phyloP scores from a whole-genome alignment of 2,888 invertebrate genomes.

The Drepana falcataria region DNA sequence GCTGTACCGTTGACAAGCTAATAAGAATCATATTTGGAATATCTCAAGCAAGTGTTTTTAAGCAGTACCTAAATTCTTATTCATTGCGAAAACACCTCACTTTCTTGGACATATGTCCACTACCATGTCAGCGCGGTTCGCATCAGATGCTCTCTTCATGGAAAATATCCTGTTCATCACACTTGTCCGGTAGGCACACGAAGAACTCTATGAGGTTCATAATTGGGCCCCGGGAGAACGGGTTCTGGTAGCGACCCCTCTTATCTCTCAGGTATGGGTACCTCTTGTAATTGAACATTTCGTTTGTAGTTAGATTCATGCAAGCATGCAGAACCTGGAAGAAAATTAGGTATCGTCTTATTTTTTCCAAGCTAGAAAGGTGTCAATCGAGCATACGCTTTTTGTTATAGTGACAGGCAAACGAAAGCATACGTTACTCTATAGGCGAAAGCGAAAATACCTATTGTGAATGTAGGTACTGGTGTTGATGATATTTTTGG shows the following conservation, averaged over 20 bases:
- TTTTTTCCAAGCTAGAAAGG: no score
- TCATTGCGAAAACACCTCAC: constrained; percentile 19
- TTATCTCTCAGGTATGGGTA: constrained; percentile 94
- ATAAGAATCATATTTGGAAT: background rate
- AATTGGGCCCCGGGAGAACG: constrained; percentile 92
- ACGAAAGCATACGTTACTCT: background rate
- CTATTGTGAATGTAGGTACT: no score
- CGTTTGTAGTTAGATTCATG: constrained; percentile 96
- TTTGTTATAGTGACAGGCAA: background rate
- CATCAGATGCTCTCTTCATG: constrained; percentile 81
- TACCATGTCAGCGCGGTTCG: constrained; percentile 25
- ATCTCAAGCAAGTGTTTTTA: background rate
- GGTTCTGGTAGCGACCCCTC: constrained; percentile 92
- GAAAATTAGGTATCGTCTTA: constrained; percentile 11
- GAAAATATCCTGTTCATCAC: constrained; percentile 85
- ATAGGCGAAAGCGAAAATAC: no score
- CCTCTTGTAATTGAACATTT: constrained; percentile 95
- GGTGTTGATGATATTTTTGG: no score
- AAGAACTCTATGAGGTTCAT: constrained; percentile 94
- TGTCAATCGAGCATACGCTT: background rate
- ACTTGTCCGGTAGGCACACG: constrained; percentile 89
- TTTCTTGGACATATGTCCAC: constrained; percentile 13
- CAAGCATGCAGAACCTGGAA: constrained; percentile 92
- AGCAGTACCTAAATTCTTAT: no score
- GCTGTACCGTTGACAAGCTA: no score